phyloP scores from a whole-genome alignment of 2,888 invertebrate species.

The Platypus cylindrus region DNA sequence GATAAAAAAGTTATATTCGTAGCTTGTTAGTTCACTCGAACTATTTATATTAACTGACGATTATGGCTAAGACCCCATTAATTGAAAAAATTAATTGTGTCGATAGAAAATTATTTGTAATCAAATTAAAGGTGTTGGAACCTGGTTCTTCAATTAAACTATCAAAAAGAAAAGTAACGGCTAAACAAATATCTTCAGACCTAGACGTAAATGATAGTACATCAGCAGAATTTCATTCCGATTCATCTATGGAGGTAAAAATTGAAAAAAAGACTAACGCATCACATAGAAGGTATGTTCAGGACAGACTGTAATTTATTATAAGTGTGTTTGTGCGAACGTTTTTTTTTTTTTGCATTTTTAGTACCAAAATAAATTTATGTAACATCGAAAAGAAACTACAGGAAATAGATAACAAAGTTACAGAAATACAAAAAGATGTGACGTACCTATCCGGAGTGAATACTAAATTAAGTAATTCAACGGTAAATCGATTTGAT shows the following conservation, averaged over 20 bases:
- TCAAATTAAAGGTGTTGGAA: conserved; percentile 35
- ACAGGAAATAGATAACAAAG: conserved; percentile 26
- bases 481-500: conserved; percentile 14
- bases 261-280: conserved; percentile 22
- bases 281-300: conserved; percentile 21
- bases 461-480: conserved; percentile 16
- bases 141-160: conserved; percentile 40
- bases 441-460: conserved; percentile 23
- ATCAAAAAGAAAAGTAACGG: conserved; percentile 38
- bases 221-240: conserved; percentile 33
- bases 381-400: conserved; percentile 27
- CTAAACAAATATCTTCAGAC: conserved; percentile 40
- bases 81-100: no score
- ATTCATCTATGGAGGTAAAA: conserved; percentile 30
- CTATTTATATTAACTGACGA: no score
- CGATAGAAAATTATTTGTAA: no score
- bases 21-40: no score
- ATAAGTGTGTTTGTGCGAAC: background rate
- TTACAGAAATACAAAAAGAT: conserved; percentile 26
- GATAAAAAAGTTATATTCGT: no score
- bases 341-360: conserved; percentile 14
- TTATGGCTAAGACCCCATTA: no score
- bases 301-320: background rate
- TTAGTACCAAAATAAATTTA: conserved; percentile 28
- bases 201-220: conserved; percentile 39